These are phyloP conservation scores for Phalacrocorax brasilianus DNA, from an alignment of 2,113 vertebrate genomes.

Conservation along the genomic window DNA sequence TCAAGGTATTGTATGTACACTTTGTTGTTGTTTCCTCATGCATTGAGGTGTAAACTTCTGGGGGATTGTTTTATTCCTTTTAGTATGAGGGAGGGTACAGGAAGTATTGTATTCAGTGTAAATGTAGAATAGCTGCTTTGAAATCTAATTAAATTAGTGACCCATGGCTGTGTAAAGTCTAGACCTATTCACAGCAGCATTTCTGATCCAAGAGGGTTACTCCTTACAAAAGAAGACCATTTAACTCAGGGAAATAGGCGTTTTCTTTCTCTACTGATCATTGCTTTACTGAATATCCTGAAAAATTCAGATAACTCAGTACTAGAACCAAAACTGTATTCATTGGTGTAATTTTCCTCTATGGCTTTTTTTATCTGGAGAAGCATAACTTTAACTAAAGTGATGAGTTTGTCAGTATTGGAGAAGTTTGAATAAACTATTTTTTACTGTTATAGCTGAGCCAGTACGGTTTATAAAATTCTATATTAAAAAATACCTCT, in stretches of 20 bases:
- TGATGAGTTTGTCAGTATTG: neutral
- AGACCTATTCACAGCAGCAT: constrained; percentile 59
- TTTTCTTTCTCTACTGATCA: neutral
- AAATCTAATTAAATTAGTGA: constrained; percentile 76
- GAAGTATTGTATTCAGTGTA: constrained; percentile 70
- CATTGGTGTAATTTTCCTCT: neutral
- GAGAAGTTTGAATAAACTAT: neutral
- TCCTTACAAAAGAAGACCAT: constrained; percentile 1
- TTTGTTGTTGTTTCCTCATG: constrained; percentile 70
- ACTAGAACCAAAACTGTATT: neutral
- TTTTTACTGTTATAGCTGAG: neutral
- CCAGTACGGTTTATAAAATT: neutral
- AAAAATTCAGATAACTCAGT: neutral
- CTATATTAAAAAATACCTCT: neutral
- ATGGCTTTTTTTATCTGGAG: neutral
- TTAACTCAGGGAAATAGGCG: neutral
- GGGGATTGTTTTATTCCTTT: constrained; percentile 61
- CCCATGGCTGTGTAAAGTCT: constrained; percentile 69
- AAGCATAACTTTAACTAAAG: neutral
- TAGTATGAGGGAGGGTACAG: constrained; percentile 56
- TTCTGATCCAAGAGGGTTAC: constrained; percentile 22
- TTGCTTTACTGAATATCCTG: neutral
- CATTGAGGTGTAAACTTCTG: constrained; percentile 66
- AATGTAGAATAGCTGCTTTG: constrained; percentile 68
- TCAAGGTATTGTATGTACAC: constrained; percentile 30